Evolutionary conservation across 2,888 invertebrate species (phyloP), one percentile per base, ranked within the genome.

Genomic region (Andrena fulva): DNA sequence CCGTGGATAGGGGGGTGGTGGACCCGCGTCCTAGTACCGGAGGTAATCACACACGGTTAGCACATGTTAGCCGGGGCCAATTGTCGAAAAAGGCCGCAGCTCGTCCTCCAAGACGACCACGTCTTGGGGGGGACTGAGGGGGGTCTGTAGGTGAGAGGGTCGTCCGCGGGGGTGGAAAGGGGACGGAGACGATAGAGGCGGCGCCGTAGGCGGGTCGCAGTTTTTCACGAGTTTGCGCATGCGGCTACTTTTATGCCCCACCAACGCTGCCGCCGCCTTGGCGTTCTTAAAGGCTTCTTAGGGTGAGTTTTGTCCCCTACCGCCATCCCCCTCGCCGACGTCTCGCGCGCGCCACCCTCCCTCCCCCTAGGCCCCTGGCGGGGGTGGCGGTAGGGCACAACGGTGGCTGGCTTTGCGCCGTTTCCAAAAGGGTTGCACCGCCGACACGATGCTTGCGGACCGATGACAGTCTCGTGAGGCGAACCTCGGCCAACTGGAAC

Each of bases 241-340:
- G 93, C 93, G 93, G 90, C 87, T 82, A 92, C 92, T 93, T 93
- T 93, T 92, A 92, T 91, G 90, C 91, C 91, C 91, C 92, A 90
- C 91, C 91, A 90, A 76, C 85, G 84, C 68, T 76, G 60, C 89
- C 85, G 84, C 88, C 90, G 88, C 89, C 90, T 90, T 89, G 85
- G 80, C 89, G 90, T 94, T 93, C 93, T 94, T 94, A 93, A 92
- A 93, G 91, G 93, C 92, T 93, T 93, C 93, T 93, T 93, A 92
- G 91, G 92, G 89, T 89, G 91, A 93, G 91, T 93, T 93, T 92
- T 93, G 92, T 93, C 92, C 90, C 89, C 89, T 86, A 72, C 85
- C 60, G 76, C 82, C 87, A 82, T 16, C 68, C 59, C 72, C 56
- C 71, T 54, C 20, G 52, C 56, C 10, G 70, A 50, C 77, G 68